phyloP scores from a whole-genome alignment of 2,888 invertebrate genomes.

The Oeneis ivallda region DNA sequence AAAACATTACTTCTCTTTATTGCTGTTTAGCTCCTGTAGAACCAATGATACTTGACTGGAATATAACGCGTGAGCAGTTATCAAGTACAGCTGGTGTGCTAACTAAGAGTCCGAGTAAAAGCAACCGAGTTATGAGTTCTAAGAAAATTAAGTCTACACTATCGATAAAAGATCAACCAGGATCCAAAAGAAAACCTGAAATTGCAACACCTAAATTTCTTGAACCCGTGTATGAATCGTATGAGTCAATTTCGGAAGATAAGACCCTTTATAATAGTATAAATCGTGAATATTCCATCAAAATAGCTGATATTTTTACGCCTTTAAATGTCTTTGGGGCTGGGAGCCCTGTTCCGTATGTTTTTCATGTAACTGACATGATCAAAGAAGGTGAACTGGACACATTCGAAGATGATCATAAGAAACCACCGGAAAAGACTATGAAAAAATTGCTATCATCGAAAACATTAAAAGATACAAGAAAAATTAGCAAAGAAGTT shows the following conservation, averaged over 20 bases:
- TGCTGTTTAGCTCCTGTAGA: slow-evolving; percentile 31
- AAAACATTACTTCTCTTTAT: background rate
- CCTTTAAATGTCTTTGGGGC: slow-evolving; percentile 26
- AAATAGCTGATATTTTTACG: slow-evolving; percentile 48
- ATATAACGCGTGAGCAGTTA: slow-evolving; percentile 46
- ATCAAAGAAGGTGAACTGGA: slow-evolving; percentile 46
- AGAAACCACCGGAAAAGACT: slow-evolving; percentile 50
- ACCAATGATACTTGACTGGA: slow-evolving; percentile 57
- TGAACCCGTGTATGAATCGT: slow-evolving; percentile 38
- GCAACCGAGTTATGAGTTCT: slow-evolving; percentile 37
- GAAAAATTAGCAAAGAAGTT: slow-evolving; percentile 54
- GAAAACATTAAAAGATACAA: slow-evolving; percentile 49
- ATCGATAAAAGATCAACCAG: slow-evolving; percentile 46
- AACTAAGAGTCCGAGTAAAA: slow-evolving; percentile 47
- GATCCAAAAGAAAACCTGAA: slow-evolving; percentile 45
- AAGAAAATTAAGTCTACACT: slow-evolving; percentile 48
- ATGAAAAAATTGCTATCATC: slow-evolving; percentile 48
- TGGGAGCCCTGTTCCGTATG: slow-evolving; percentile 45
- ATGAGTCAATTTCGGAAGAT: slow-evolving; percentile 46
- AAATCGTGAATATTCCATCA: slow-evolving; percentile 49
- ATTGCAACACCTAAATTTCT: slow-evolving; percentile 26
- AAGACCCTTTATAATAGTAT: slow-evolving; percentile 47
- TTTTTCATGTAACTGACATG: slow-evolving; percentile 63
- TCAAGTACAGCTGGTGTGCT: slow-evolving; percentile 22
- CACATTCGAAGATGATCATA: slow-evolving; percentile 50